phyloP scores from a whole-genome alignment of 2,888 invertebrate species.

The Fabriciana adippe region DNA sequence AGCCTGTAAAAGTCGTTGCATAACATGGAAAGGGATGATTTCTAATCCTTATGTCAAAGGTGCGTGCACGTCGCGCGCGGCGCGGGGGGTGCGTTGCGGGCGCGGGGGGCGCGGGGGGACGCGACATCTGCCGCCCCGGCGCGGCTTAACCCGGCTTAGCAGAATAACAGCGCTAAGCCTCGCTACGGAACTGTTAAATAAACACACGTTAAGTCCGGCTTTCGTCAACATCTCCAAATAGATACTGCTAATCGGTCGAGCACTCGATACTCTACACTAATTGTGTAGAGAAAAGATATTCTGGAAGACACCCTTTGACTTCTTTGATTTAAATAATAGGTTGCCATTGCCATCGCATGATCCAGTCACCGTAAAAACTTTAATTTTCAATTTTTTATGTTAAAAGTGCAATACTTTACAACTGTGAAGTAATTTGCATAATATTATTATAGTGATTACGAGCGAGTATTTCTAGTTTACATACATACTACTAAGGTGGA shows the following conservation, averaged over 20 bases:
- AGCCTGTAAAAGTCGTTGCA: neutral
- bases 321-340: neutral
- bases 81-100: conserved; percentile 46
- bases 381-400: no score
- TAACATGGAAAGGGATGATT: conserved; percentile 1
- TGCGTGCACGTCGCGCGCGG: conserved; percentile 41
- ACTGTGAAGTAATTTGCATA: no score
- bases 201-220: conserved; percentile 31
- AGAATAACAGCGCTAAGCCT: neutral
- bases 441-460: no score
- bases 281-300: neutral
- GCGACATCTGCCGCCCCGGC: conserved; percentile 19
- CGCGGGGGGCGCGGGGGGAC: no score
- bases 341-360: neutral
- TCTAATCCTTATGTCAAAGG: conserved; percentile 40
- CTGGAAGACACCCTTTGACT: neutral
- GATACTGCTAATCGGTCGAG: conserved; percentile 19
- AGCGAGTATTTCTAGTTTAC: no score
- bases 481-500: no score
- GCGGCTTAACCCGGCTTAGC: conserved; percentile 32
- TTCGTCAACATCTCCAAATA: conserved; percentile 31
- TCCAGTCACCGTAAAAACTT: no score
- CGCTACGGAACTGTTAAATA: conserved; percentile 24
- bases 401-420: no score
- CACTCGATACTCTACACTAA: neutral